phyloP scores from a whole-genome alignment of 2,113 vertebrate species.

The Pachycephala philippinensis region DNA sequence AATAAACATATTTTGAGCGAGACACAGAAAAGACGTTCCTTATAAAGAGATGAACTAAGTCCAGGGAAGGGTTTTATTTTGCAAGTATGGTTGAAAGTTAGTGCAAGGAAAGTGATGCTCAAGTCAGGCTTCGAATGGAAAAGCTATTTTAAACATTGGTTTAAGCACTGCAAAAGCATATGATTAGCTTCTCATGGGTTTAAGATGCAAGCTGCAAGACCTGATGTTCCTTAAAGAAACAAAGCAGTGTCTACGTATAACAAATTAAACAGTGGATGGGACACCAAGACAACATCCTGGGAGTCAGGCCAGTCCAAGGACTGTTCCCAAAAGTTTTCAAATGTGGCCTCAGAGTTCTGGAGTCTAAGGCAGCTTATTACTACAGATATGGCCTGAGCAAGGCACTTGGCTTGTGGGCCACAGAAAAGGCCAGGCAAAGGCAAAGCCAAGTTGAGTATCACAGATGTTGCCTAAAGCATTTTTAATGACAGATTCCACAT shows the following conservation, averaged over 20 bases:
- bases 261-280: neutral
- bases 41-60: neutral
- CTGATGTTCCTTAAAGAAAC: neutral
- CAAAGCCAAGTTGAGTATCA: neutral
- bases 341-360: neutral
- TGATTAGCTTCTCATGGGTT: conserved; percentile 15
- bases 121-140: neutral
- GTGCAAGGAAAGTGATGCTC: neutral
- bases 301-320: neutral
- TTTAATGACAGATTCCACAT: neutral
- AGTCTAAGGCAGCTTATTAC: neutral
- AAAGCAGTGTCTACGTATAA: neutral
- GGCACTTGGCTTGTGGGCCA: neutral
- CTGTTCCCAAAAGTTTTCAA: neutral
- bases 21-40: neutral
- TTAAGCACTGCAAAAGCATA: conserved; percentile 31
- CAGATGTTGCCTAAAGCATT: neutral
- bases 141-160: conserved; percentile 8
- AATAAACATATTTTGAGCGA: neutral
- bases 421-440: neutral
- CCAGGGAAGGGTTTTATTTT: neutral
- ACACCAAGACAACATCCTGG: neutral
- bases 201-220: neutral
- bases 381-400: neutral
- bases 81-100: neutral